Evolutionary conservation across 2,888 invertebrate genomes (phyloP).

Genomic region (Spilarctia lutea): DNA sequence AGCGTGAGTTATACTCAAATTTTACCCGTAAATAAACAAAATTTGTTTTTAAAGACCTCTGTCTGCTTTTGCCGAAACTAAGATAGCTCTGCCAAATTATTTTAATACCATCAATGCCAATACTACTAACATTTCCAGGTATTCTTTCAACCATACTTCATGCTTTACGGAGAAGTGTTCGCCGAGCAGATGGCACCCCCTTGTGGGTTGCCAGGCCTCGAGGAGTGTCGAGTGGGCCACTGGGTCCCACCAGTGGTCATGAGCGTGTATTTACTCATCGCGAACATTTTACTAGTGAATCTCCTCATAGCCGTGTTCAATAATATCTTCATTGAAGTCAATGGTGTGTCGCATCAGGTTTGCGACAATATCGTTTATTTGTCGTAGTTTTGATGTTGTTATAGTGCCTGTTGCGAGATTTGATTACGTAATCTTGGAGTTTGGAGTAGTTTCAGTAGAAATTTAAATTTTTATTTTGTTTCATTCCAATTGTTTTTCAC

Average conservation of each 20-base stretch:
- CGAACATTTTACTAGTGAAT: constrained; percentile 98
- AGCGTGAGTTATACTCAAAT: not conserved
- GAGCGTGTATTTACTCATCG: constrained; percentile 98
- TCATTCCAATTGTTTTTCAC: not conserved
- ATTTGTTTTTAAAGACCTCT: not conserved
- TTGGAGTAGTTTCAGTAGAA: constrained; percentile 28
- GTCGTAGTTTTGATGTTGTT: constrained; percentile 66
- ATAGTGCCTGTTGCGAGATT: constrained; percentile 83
- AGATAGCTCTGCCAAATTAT: constrained; percentile 18
- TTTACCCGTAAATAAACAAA: not conserved
- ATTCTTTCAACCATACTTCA: constrained; percentile 99
- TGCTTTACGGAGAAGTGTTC: constrained; percentile 99
- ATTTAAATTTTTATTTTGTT: constrained; percentile 20
- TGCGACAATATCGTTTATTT: constrained; percentile 69
- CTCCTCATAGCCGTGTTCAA: constrained; percentile 99
- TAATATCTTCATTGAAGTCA: constrained; percentile 98
- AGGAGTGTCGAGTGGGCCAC: constrained; percentile 93
- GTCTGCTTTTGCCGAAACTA: constrained; percentile 13
- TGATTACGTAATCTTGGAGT: constrained; percentile 57
- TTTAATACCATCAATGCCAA: constrained; percentile 29
- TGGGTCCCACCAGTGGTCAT: constrained; percentile 99
- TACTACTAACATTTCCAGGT: constrained; percentile 88
- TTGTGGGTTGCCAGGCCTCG: constrained; percentile 92
- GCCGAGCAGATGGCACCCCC: constrained; percentile 98
- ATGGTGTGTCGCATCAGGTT: constrained; percentile 97